Conservation (phyloP, 2,797 vertebrate species). For the Aldrovandia affinis region DNA sequence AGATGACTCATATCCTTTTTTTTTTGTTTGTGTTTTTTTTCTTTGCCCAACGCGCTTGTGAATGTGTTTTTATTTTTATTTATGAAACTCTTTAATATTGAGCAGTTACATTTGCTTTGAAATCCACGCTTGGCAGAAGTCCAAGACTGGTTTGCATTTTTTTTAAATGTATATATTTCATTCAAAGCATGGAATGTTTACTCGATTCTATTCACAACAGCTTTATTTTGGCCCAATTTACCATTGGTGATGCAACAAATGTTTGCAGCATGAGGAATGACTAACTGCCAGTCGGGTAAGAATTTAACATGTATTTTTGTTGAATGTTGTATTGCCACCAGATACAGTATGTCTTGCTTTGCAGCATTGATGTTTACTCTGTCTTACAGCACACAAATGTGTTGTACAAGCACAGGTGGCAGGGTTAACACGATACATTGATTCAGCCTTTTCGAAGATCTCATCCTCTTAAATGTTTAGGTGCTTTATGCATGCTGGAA, state of each 20-base stretch:
- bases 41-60: neutral
- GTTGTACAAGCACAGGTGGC: neutral
- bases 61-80: neutral
- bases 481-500: neutral
- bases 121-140: neutral
- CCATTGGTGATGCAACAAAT: neutral
- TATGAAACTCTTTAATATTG: neutral
- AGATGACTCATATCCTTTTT: neutral
- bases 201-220: neutral
- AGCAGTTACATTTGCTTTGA: slow-evolving; percentile 3
- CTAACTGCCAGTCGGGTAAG: neutral
- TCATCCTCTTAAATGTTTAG: neutral
- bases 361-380: neutral
- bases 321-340: neutral
- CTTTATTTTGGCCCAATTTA: neutral
- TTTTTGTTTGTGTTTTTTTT: neutral
- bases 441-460: neutral
- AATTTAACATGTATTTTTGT: neutral
- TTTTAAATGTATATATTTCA: too few relatives aligned
- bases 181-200: neutral
- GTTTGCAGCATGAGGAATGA: neutral
- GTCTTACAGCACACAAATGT: neutral
- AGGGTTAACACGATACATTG: neutral
- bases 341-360: neutral
- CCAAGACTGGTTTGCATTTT: neutral